Evolutionary conservation across 2,113 vertebrate species (phyloP).

Genomic region (Hepsetus odoe): DNA sequence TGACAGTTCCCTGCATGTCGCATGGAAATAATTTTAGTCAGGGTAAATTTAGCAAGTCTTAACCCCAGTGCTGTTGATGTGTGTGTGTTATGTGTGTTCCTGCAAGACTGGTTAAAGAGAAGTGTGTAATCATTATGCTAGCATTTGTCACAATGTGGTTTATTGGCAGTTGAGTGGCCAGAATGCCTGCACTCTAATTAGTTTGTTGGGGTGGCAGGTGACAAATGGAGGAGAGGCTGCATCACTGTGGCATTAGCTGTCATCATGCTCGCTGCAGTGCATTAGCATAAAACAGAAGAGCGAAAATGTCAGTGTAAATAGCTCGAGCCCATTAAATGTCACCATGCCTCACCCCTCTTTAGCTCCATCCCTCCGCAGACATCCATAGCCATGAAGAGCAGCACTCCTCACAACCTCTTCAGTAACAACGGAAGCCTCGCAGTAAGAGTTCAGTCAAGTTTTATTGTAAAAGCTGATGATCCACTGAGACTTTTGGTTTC

Average conservation of each 20-base stretch:
- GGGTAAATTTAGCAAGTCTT: neutral
- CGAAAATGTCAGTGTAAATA: conserved; percentile 56
- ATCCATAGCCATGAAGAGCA: neutral
- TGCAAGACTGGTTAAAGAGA: conserved; percentile 15
- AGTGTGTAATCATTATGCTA: too few relatives aligned
- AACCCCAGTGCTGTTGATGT: neutral
- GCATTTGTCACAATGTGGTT: too few relatives aligned
- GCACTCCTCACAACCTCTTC: conserved; percentile 6
- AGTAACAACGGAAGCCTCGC: too few relatives aligned
- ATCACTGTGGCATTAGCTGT: conserved; percentile 44
- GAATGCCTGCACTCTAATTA: conserved; percentile 46
- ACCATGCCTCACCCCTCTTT: conserved; percentile 20
- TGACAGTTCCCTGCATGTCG: neutral
- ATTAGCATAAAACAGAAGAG: conserved; percentile 49
- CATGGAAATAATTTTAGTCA: neutral
- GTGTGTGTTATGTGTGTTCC: neutral
- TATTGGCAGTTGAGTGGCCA: conserved; percentile 12
- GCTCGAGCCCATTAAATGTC: conserved; percentile 49
- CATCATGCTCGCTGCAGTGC: conserved; percentile 40
- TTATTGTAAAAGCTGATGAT: too few relatives aligned
- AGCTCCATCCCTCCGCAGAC: conserved; percentile 3
- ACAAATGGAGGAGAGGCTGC: conserved; percentile 48
- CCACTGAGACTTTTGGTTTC: too few relatives aligned
- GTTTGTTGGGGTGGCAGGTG: conserved; percentile 54
- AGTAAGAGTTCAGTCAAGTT: too few relatives aligned